Evolutionary conservation across 2,113 vertebrate species (phyloP).

Genomic region (Syngnathus floridae): DNA sequence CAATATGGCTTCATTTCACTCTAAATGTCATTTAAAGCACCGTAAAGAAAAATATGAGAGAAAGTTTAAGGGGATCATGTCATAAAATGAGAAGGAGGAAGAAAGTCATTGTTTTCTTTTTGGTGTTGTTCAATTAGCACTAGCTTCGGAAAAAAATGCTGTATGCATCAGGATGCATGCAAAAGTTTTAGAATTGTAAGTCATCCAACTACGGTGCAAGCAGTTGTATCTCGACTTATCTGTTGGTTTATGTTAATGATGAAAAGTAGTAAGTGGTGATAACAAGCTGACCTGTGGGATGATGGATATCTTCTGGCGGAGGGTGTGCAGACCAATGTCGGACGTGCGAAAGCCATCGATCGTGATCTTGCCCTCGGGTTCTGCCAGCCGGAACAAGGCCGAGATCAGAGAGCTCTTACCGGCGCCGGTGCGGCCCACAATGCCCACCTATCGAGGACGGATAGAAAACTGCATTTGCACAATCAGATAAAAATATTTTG

Average conservation of each 20-base stretch:
- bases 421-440: constrained; percentile 89
- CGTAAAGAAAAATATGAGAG: too few relatives aligned
- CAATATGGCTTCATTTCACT: neutral
- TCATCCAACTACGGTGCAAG: neutral
- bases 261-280: neutral
- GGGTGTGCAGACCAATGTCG: constrained; percentile 83
- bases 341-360: constrained; percentile 85
- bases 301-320: constrained; percentile 91
- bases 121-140: too few relatives aligned
- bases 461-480: constrained; percentile 8
- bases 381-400: constrained; percentile 86
- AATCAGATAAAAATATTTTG: neutral
- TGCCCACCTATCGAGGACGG: constrained; percentile 76
- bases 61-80: too few relatives aligned
- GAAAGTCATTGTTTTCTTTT: too few relatives aligned
- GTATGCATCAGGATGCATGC: neutral
- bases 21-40: neutral
- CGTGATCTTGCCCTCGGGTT: constrained; percentile 84
- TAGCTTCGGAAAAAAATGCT: too few relatives aligned
- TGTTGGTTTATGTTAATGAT: neutral
- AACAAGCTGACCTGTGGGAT: constrained; percentile 82
- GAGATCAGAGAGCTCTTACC: constrained; percentile 90
- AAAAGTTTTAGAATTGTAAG: neutral
- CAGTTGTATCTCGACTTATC: neutral
- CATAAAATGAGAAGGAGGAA: too few relatives aligned